Conservation (phyloP, 2,113 vertebrate genomes). For the Triplophysa dalaica region DNA sequence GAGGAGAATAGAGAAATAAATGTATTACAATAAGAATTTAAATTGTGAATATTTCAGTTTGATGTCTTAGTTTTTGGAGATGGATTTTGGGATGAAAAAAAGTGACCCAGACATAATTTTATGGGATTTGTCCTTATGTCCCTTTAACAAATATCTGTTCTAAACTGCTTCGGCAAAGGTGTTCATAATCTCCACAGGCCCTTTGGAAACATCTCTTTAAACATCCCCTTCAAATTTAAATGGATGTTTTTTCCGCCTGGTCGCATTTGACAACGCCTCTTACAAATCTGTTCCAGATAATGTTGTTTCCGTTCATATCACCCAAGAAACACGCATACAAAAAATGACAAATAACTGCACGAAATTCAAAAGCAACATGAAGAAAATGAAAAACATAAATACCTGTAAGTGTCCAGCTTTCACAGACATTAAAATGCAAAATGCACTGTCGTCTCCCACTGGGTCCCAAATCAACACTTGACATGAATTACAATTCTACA, state of each 20-base stretch:
- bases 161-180: background rate
- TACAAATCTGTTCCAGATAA: too few species aligned
- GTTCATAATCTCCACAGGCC: too few species aligned
- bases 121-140: too few species aligned
- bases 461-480: constrained; percentile 6
- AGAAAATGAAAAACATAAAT: background rate
- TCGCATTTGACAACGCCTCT: too few species aligned
- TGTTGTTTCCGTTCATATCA: background rate
- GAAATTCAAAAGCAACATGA: background rate
- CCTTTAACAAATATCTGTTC: too few species aligned
- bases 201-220: background rate
- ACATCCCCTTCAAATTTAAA: constrained; percentile 2
- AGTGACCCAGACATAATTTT: too few species aligned
- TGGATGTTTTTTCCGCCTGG: too few species aligned
- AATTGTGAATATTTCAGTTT: too few species aligned
- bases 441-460: constrained; percentile 36
- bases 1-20: too few species aligned
- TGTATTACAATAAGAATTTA: too few species aligned
- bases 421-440: constrained; percentile 25
- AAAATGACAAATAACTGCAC: background rate
- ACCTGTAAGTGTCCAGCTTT: constrained; percentile 36
- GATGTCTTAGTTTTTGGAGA: too few species aligned
- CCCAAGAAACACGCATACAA: background rate
- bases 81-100: too few species aligned
- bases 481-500: background rate